These are phyloP conservation scores for Drosophila asahinai DNA, from an alignment of 1,140 invertebrate species.

Conservation along the genomic window DNA sequence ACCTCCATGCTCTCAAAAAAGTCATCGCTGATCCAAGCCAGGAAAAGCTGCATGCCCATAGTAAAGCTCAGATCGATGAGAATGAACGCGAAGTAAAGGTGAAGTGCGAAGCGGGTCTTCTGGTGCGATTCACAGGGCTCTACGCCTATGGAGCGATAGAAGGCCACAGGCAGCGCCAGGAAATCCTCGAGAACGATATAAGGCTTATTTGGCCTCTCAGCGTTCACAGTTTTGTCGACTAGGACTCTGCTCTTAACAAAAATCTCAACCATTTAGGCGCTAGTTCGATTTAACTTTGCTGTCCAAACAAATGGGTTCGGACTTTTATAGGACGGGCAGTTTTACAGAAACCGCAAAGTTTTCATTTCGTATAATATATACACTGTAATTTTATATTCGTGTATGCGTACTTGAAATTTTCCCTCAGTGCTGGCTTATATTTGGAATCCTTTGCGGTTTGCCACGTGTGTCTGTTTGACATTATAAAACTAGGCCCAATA, in stretches of 20 bases:
- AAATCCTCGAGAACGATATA: constrained; percentile 38
- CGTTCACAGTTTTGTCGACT: too few species aligned
- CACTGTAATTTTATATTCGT: too few species aligned
- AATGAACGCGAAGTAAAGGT: constrained; percentile 9
- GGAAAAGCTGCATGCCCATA: constrained; percentile 12
- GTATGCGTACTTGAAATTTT: not conserved
- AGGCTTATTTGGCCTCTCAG: not conserved
- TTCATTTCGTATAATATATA: constrained; percentile 1
- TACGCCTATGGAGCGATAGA: constrained; percentile 39
- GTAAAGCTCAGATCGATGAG: constrained; percentile 25
- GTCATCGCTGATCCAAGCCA: constrained; percentile 12
- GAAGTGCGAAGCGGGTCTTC: not conserved
- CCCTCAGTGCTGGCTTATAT: not conserved
- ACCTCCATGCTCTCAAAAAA: constrained; percentile 58
- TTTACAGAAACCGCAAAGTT: not conserved
- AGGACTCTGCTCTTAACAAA: constrained; percentile 1
- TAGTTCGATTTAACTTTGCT: not conserved
- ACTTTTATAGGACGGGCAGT: not conserved
- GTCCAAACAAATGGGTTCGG: not conserved
- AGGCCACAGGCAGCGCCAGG: constrained; percentile 29
- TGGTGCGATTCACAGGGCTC: constrained; percentile 17
- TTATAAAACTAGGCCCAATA: not conserved
- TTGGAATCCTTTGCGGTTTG: constrained; percentile 1
- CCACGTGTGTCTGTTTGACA: not conserved
- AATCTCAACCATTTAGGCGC: not conserved